A percentile compares a stretch with the other conserved stretches of the same genome.
These are phyloP conservation scores for Phalacrocorax pelagicus DNA, from an alignment of 2,113 vertebrate genomes.

Conservation along the genomic window DNA sequence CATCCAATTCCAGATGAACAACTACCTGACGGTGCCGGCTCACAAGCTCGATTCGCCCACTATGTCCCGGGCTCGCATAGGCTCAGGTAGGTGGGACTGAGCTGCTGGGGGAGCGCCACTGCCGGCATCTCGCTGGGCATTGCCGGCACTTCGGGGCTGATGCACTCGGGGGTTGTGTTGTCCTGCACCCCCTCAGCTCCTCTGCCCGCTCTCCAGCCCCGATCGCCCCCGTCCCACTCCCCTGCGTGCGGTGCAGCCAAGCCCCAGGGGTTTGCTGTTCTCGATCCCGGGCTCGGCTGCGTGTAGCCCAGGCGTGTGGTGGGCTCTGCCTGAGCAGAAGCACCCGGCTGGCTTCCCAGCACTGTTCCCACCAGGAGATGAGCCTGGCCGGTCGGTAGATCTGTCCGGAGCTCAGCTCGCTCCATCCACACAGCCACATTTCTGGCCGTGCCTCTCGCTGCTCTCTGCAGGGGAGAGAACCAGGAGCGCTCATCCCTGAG, in stretches of 20 bases:
- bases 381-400: fast-evolving
- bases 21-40: conserved; percentile 91
- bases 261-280: background rate
- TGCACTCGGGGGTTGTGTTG: fast-evolving
- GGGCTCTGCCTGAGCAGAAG: background rate
- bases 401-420: fast-evolving
- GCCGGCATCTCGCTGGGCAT: fast-evolving
- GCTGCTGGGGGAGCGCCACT: fast-evolving
- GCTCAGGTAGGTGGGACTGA: conserved; percentile 82
- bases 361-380: background rate
- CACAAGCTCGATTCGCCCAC: conserved; percentile 88
- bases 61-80: conserved; percentile 86
- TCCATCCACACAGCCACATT: fast-evolving
- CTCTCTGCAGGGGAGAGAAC: background rate
- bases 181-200: background rate
- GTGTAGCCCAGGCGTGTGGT: too few species aligned
- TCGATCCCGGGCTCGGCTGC: background rate
- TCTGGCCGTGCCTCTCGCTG: background rate
- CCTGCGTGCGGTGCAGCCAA: fast-evolving
- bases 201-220: background rate
- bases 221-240: fast-evolving
- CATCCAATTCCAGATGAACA: conserved; percentile 76
- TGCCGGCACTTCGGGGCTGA: fast-evolving
- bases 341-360: fast-evolving
- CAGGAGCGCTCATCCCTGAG: background rate